Evolutionary conservation across 2,797 vertebrate species (phyloP), one percentile per base, ranked within the genome.

Genomic region (Adrianichthys oophorus): DNA sequence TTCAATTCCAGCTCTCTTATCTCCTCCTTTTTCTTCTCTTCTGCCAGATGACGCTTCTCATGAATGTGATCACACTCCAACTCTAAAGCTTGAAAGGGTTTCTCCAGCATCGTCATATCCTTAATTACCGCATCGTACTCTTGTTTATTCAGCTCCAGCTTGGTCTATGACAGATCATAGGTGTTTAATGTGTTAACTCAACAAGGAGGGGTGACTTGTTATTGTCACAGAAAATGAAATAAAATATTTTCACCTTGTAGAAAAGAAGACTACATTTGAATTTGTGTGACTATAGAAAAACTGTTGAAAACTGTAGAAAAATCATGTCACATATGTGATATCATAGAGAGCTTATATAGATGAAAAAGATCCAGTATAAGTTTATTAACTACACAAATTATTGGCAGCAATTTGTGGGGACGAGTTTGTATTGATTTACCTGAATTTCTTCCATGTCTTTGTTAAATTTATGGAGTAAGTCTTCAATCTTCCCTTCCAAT

Each of bases 401-500:
- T 3, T 37, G 56, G 40, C 21, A 8, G 21, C 37, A 48, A 2
- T 40, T 56, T 47, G 8, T 48, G 8, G 4, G 10, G 26, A 6
- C 26, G 7, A 37, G 32, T 37, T 37, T 15, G 19, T 59, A 23
- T 24, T 8, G 43, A 52, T 37, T 1, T 92, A 97, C 96, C 95
- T 98, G 93, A 58, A 90, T 93, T 75, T 93, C 89, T 66, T 67
- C 59, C 76, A 98, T 94, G 68, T 95, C 88, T 0, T 15, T 37
- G 8, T 98, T 93, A 0, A 97, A 98, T 46, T 84, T 92, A 79
- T 93, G 89, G 61, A 96, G 82, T 92, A 94, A 91, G 71, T 91
- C 88, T 64, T 93, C 85, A 16, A 94, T 93, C 79, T 95, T 92
- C 0, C 15, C 87, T 79, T 94, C 93, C 55, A 90, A 21, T 74